A percentile compares a stretch with the other conserved stretches of the same genome.
These are phyloP conservation scores for Lapara coniferarum DNA, from an alignment of 2,888 invertebrate species.

Conservation along the genomic window DNA sequence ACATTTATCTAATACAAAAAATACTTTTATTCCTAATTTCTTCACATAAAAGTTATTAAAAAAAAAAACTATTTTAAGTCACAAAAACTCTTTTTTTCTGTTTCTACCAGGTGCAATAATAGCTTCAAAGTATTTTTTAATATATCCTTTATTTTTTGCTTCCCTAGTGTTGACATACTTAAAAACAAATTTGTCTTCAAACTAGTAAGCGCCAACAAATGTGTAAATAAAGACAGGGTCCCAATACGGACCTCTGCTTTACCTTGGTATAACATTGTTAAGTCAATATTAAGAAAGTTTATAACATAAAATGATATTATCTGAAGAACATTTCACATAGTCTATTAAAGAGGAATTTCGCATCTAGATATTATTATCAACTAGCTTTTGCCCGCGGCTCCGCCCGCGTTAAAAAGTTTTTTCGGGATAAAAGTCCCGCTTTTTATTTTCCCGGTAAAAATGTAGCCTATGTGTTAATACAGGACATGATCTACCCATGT, in stretches of 20 bases:
- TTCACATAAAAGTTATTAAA: background rate
- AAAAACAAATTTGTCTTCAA: constrained; percentile 54
- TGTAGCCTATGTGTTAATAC: too few species aligned
- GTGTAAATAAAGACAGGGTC: constrained; percentile 70
- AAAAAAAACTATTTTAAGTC: background rate
- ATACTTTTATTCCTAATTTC: background rate
- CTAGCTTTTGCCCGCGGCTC: too few species aligned
- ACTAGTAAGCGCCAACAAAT: constrained; percentile 57
- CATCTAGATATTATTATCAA: too few species aligned
- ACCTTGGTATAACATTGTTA: constrained; percentile 32
- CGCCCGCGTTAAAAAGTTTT: too few species aligned
- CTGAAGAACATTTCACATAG: too few species aligned
- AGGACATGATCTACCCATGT: too few species aligned
- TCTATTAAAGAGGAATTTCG: too few species aligned
- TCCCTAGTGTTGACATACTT: constrained; percentile 52
- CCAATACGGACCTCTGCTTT: constrained; percentile 16
- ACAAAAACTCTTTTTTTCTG: background rate
- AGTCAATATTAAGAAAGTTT: too few species aligned
- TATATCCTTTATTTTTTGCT: constrained; percentile 39
- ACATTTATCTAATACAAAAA: too few species aligned
- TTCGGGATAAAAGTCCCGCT: too few species aligned
- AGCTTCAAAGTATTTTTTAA: constrained; percentile 34
- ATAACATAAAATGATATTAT: too few species aligned
- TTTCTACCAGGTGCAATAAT: background rate
- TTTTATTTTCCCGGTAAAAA: too few species aligned